Base-by-base conservation (phyloP, 1,140 invertebrate species). In the Rhizoglyphus robini region DNA sequence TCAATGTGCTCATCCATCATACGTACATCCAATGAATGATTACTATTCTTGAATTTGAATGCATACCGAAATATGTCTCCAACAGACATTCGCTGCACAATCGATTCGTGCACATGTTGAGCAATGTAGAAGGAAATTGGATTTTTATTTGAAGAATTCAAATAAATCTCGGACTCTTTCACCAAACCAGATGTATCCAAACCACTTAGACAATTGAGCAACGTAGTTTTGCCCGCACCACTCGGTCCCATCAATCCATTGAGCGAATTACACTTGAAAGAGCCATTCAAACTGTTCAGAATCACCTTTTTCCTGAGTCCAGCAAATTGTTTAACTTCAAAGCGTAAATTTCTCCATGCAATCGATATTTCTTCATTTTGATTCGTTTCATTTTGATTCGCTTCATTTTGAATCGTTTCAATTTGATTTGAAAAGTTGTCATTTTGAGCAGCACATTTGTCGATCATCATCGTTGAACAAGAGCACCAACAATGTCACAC, bases 171-270 rank as follows among this genome's bases (percentile, higher is more conserved):
- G 1, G 48, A 51, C 23, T 51, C 48, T 23, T 8, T 20, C 3
- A 27, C 13, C 3, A 51, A 20, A 23, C 23, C 23, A 25, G 15
- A n/a, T n/a, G n/a, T n/a, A n/a, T n/a, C 23, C 23, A 41, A 41
- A 49, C 57, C 65, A 38, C 23, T 60, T 1, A 66, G 38, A 32
- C 34, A 57, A 41, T 60, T 70, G 34, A 72, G 48, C 30, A 65
- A 38, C 15, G 70, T 71, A 23, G 70, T 68, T 62, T 72, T 73
- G 29, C 71, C 71, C 30, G 65, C 72, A 23, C 72, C 71, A 11
- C 68, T 70, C 0, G 70, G 70, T 31, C 71, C 72, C 18, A 72
- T 31, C 20, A 68, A 54, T 11, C 57, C 69, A 29, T 30, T 58
- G 30, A 68, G 20, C 27, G 29, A n/a, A 4, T 60, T 51, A 11